These are phyloP conservation scores for Sebastes oblongus DNA, from an alignment of 2,797 vertebrate species.

Conservation along the genomic window DNA sequence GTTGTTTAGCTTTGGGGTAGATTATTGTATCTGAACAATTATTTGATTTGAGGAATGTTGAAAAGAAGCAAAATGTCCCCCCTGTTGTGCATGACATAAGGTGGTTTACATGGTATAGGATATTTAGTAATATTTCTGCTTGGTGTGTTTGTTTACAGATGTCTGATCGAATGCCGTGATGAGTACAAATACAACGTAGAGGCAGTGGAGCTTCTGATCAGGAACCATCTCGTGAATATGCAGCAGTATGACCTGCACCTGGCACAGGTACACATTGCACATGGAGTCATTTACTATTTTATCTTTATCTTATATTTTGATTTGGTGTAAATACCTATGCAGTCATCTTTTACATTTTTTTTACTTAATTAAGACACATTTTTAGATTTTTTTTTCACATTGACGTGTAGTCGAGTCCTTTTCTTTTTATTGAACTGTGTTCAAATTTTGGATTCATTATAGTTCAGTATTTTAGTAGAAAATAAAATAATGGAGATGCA, in stretches of 20 bases:
- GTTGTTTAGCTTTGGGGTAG: neutral
- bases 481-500: neutral
- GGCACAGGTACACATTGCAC: constrained; percentile 88
- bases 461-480: neutral
- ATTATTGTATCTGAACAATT: neutral
- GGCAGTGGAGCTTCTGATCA: constrained; percentile 97
- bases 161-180: constrained; percentile 97
- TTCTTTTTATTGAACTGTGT: neutral
- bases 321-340: neutral
- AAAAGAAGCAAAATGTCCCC: neutral
- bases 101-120: neutral
- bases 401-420: neutral
- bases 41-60: neutral
- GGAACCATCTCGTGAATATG: constrained; percentile 99
- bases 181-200: constrained; percentile 99
- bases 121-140: neutral
- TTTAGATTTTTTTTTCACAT: neutral
- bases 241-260: constrained; percentile 98
- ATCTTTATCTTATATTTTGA: neutral
- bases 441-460: neutral
- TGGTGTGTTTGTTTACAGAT: constrained; percentile 77
- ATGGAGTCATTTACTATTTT: neutral
- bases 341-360: neutral
- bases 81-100: neutral
- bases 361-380: neutral